phyloP scores from a whole-genome alignment of 2,113 vertebrate genomes.

The Halichoeres trimaculatus region DNA sequence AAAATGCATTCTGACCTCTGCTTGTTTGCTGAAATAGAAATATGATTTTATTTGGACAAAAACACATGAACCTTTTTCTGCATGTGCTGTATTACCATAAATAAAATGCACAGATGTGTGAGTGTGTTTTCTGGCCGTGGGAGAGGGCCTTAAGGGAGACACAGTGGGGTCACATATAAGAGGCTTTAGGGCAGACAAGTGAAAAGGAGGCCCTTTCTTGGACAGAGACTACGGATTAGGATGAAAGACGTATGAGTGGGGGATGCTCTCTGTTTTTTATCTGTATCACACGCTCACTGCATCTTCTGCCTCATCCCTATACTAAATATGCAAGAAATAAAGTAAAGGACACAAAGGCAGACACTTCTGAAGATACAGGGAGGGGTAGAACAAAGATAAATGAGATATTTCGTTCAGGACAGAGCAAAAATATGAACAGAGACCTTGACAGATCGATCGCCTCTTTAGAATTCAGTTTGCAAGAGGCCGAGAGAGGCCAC shows the following conservation, averaged over 20 bases:
- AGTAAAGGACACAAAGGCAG: slow-evolving; percentile 29
- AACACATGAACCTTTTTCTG: slow-evolving; percentile 14
- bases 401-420: slow-evolving; percentile 44
- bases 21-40: slow-evolving; percentile 28
- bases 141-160: slow-evolving; percentile 69
- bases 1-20: slow-evolving; percentile 49
- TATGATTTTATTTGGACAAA: slow-evolving; percentile 22
- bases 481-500: slow-evolving; percentile 57
- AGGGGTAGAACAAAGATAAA: slow-evolving; percentile 21
- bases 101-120: slow-evolving; percentile 48
- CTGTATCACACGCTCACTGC: slow-evolving; percentile 63
- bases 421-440: slow-evolving; percentile 42
- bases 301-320: slow-evolving; percentile 61
- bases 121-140: slow-evolving; percentile 63
- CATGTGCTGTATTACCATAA: background rate
- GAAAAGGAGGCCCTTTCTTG: slow-evolving; percentile 83
- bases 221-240: slow-evolving; percentile 78
- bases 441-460: slow-evolving; percentile 70
- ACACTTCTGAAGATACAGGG: slow-evolving; percentile 16
- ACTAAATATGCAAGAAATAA: slow-evolving; percentile 38
- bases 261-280: slow-evolving; percentile 71
- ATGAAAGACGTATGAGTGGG: slow-evolving; percentile 78
- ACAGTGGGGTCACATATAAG: slow-evolving; percentile 79
- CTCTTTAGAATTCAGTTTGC: slow-evolving; percentile 70
- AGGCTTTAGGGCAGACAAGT: slow-evolving; percentile 79